Evolutionary conservation across 2,888 invertebrate genomes (phyloP).

Genomic region (Drosophila acutilabella): DNA sequence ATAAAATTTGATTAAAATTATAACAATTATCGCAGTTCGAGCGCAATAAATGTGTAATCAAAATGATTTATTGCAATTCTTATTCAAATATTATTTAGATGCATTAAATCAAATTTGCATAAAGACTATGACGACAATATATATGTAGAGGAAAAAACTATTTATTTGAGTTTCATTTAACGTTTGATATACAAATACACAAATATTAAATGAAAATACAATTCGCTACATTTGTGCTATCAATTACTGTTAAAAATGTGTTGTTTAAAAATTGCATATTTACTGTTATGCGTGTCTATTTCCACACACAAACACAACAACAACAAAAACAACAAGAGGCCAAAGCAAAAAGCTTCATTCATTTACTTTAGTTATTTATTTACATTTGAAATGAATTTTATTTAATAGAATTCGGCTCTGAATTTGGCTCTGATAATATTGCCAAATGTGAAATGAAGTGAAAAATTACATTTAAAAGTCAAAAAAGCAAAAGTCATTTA

Average conservation of each 20-base stretch:
- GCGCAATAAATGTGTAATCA: constrained; percentile 47
- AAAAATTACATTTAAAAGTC: constrained; percentile 80
- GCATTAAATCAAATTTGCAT: constrained; percentile 52
- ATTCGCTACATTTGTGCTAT: constrained; percentile 23
- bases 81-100: constrained; percentile 19
- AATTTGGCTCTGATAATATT: constrained; percentile 31
- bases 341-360: constrained; percentile 35
- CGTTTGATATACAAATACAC: constrained; percentile 30
- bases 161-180: constrained; percentile 29
- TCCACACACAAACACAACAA: constrained; percentile 30
- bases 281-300: constrained; percentile 54
- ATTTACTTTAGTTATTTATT: constrained; percentile 49
- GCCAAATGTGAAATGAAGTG: constrained; percentile 77
- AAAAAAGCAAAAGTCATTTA: constrained; percentile 78
- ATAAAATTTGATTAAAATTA: neutral
- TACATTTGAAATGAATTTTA: constrained; percentile 53
- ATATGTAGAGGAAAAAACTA: constrained; percentile 8
- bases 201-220: constrained; percentile 17
- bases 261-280: constrained; percentile 49
- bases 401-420: constrained; percentile 51
- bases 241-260: constrained; percentile 44
- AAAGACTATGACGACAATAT: neutral
- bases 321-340: constrained; percentile 36
- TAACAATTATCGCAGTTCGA: constrained; percentile 17
- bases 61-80: constrained; percentile 40